phyloP scores from a whole-genome alignment of 2,113 vertebrate species.

The Etia nguti region DNA sequence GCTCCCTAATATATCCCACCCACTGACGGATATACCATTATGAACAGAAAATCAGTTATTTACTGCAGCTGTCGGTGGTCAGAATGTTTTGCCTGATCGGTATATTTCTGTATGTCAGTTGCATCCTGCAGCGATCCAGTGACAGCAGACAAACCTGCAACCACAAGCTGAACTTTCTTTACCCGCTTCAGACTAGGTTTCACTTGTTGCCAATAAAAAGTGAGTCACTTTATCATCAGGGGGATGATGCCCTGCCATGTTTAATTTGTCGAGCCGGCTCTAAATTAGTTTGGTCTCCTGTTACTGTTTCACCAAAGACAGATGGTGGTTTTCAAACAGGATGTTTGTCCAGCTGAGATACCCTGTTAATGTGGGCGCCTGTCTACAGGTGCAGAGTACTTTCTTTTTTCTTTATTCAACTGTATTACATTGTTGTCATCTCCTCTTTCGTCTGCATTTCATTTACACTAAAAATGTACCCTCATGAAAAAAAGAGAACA shows the following conservation, averaged over 20 bases:
- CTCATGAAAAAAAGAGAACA: background rate
- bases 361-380: constrained; percentile 1
- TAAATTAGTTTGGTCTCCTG: constrained; percentile 57
- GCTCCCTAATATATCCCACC: background rate
- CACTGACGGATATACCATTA: background rate
- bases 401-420: background rate
- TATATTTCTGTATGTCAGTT: background rate
- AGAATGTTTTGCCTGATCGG: background rate
- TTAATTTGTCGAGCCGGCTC: constrained; percentile 18
- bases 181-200: background rate
- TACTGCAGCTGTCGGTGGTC: background rate
- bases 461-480: background rate
- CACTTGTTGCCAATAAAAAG: constrained; percentile 32
- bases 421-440: background rate
- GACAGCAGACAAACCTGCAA: background rate
- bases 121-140: background rate
- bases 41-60: background rate
- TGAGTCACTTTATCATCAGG: constrained; percentile 22
- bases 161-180: background rate
- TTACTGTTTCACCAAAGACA: constrained; percentile 62
- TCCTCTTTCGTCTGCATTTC: background rate
- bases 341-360: constrained; percentile 65
- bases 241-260: constrained; percentile 17
- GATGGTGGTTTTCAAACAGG: constrained; percentile 61
- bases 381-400: background rate